Base-by-base conservation (phyloP, 2,797 vertebrate species). In the Scleropages formosus region DNA sequence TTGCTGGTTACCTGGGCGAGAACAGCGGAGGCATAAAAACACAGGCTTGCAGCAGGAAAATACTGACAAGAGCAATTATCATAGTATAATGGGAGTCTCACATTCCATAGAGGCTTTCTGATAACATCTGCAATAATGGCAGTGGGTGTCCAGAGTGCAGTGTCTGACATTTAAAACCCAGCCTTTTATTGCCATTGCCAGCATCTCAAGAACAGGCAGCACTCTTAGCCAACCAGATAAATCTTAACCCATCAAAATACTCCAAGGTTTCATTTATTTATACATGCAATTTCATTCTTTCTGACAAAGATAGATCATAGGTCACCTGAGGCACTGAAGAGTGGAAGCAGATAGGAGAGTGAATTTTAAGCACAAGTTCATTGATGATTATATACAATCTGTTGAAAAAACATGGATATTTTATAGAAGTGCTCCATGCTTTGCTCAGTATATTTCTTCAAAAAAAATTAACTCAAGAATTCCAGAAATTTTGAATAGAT, bases 81-180 rank as follows among this genome's bases (percentile, higher is more conserved):
- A 72, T 53, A 39, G 70, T 20, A 27, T 26, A 60, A n/a, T 59
- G 70, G 53, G 53, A 56, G 27, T 58, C 26, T 31, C 1, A 20
- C 70, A 72, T 72, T 72, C 70, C 31, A 59, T 8, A 15, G 10
- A 60, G 18, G 60, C 70, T 53, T 47, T 16, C 24, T 22, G 56
- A 72, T 72, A 60, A 27, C 53, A 72, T 60, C 69, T 58, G 27
- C 24, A 58, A 72, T 72, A 72, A 31, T 53, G 26, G 51, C 69
- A 8, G 26, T 10, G n/a, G 22, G 24, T 16, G 7, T 49, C 20
- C 47, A 49, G 10, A 69, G 47, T 51, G 53, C 24, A 13, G 1
- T 53, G 46, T 16, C 24, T 10, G 67, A 20, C 49, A 49, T 49
- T 69, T 49, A 56, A 18, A 12, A 56, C 58, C 53, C n/a, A 12